These are phyloP conservation scores for Morone saxatilis DNA, from an alignment of 2,113 vertebrate genomes.

Conservation along the genomic window DNA sequence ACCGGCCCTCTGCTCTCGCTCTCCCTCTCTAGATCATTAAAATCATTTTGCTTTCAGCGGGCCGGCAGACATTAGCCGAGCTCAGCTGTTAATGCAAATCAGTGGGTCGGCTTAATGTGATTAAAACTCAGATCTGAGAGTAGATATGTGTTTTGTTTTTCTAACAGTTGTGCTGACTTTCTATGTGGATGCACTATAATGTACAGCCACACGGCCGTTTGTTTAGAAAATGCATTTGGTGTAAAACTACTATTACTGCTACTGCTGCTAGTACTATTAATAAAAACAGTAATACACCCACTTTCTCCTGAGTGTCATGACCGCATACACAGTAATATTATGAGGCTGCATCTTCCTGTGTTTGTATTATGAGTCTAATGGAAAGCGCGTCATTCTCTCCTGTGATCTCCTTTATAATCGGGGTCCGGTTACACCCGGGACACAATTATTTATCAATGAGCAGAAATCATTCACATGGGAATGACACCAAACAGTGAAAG, in stretches of 20 bases:
- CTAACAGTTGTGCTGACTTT: constrained; percentile 13
- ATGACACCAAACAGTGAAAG: not conserved
- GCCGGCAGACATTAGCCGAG: constrained; percentile 39
- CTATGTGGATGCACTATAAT: not conserved
- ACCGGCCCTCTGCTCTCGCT: constrained; percentile 11
- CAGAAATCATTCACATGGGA: not conserved
- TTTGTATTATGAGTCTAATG: not conserved
- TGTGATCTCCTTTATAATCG: not conserved
- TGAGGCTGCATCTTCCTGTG: not conserved
- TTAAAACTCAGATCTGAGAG: constrained; percentile 51
- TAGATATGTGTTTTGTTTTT: constrained; percentile 10
- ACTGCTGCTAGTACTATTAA: too few relatives aligned
- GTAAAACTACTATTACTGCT: not conserved
- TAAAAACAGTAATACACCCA: not conserved
- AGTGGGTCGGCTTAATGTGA: constrained; percentile 50
- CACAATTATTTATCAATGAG: constrained; percentile 4
- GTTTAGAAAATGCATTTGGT: not conserved
- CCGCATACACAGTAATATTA: not conserved
- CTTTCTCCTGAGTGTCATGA: not conserved
- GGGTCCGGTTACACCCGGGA: not conserved
- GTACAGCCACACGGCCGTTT: not conserved
- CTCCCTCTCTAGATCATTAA: constrained; percentile 53
- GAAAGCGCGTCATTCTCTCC: not conserved
- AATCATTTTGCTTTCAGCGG: constrained; percentile 49
- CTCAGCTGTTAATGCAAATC: constrained; percentile 62